phyloP scores from a whole-genome alignment of 2,113 vertebrate species.

The Heterotis niloticus region DNA sequence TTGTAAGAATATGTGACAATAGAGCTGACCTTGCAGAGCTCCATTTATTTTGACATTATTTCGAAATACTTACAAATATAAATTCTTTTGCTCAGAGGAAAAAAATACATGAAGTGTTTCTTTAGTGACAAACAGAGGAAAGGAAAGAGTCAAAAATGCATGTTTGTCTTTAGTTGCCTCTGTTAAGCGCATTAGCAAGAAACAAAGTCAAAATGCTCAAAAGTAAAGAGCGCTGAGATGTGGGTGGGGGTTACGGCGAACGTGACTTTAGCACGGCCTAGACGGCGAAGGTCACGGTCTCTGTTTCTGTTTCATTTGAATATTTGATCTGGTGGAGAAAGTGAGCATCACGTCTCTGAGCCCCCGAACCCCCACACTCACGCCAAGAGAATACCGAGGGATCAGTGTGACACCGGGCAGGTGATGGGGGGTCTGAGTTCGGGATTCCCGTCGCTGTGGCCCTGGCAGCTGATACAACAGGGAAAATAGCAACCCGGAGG shows the following conservation, averaged over 20 bases:
- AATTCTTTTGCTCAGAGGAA: neutral
- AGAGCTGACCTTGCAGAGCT: neutral
- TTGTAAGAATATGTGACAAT: neutral
- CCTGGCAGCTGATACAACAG: slow-evolving; percentile 59
- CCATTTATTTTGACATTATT: neutral
- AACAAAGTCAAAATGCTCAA: neutral
- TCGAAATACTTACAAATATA: neutral
- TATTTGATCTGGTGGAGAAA: slow-evolving; percentile 49
- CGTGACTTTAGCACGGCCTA: neutral
- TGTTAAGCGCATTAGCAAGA: slow-evolving; percentile 50
- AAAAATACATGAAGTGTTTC: neutral
- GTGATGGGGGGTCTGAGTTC: slow-evolving; percentile 53
- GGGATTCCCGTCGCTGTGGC: slow-evolving; percentile 18
- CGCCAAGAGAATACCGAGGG: slow-evolving; percentile 46
- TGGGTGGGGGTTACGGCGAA: neutral
- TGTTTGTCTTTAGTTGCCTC: slow-evolving; percentile 30
- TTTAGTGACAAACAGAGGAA: slow-evolving; percentile 3
- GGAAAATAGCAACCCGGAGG: slow-evolving; percentile 43
- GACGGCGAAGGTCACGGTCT: slow-evolving; percentile 8
- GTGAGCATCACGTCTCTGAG: neutral
- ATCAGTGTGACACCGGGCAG: slow-evolving; percentile 59
- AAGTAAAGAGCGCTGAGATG: neutral
- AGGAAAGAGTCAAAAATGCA: slow-evolving; percentile 20
- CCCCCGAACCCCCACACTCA: slow-evolving; percentile 2
- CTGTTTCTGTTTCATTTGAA: slow-evolving; percentile 44